These are phyloP conservation scores for Trachops cirrhosus DNA, from an alignment of 2,797 vertebrate genomes.

Conservation along the genomic window DNA sequence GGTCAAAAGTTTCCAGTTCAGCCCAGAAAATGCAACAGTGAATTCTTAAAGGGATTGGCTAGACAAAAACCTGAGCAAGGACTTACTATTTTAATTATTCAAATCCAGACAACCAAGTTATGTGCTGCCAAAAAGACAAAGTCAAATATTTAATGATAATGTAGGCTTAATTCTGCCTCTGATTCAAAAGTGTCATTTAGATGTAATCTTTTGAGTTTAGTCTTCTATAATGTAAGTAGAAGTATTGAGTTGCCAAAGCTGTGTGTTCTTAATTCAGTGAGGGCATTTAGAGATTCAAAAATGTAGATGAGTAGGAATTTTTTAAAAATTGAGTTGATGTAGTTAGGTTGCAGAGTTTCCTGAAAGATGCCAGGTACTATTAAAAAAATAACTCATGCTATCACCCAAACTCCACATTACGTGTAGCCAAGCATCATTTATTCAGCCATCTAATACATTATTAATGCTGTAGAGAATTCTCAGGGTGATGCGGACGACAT, in stretches of 20 bases:
- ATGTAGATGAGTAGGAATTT: not conserved
- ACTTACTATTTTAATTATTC: constrained; percentile 24
- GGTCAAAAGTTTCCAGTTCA: not conserved
- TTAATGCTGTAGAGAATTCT: not conserved
- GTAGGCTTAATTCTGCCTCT: not conserved
- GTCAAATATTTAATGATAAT: not conserved
- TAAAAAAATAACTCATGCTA: not conserved
- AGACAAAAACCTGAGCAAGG: not conserved
- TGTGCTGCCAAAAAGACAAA: not conserved
- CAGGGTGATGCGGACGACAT: not conserved
- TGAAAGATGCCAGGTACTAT: not conserved
- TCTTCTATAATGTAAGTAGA: not conserved
- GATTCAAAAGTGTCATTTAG: not conserved
- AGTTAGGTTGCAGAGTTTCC: not conserved
- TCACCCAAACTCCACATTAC: not conserved
- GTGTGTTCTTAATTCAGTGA: constrained; percentile 16
- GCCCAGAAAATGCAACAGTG: not conserved
- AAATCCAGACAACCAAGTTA: not conserved
- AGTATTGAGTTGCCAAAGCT: not conserved
- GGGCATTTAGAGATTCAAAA: not conserved
- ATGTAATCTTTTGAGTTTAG: constrained; percentile 49
- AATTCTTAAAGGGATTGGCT: not conserved
- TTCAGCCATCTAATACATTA: constrained; percentile 7
- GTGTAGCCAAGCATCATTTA: constrained; percentile 22
- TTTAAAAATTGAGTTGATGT: not conserved